A percentile compares a stretch with the other conserved stretches of the same genome.
Evolutionary conservation across 2,113 vertebrate species (phyloP).

Genomic region (Acinonyx jubatus): DNA sequence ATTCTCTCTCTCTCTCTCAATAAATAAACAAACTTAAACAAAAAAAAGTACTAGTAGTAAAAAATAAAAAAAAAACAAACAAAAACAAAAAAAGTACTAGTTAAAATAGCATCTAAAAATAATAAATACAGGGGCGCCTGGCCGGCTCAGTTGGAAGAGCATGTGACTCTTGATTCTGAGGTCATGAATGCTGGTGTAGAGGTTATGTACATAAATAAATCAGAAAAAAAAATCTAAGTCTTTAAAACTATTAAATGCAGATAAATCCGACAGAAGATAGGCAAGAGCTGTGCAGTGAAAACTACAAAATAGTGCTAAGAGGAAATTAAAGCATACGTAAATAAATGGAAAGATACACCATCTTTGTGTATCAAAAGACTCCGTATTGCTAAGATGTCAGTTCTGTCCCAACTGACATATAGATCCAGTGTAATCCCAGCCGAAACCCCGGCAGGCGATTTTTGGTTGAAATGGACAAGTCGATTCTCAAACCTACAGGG

Average conservation of each 20-base stretch:
- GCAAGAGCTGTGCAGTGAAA: not conserved
- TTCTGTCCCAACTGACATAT: not conserved
- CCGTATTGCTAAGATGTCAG: not conserved
- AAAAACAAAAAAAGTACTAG: not conserved
- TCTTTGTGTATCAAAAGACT: not conserved
- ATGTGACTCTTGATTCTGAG: not conserved
- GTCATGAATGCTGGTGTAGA: not conserved
- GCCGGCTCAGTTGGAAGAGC: not conserved
- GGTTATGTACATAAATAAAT: too few species aligned
- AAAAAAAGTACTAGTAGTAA: not conserved
- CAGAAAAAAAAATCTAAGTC: too few species aligned
- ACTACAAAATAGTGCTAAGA: not conserved
- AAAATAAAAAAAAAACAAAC: too few species aligned
- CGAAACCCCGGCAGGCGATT: not conserved
- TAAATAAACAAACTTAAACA: too few species aligned
- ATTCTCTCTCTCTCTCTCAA: too few species aligned
- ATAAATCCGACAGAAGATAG: not conserved
- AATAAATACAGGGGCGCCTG: not conserved
- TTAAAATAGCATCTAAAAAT: not conserved
- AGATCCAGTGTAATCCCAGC: not conserved
- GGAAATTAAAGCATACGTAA: not conserved
- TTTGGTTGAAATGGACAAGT: not conserved
- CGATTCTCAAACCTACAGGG: not conserved
- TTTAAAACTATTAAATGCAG: not conserved
- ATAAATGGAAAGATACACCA: not conserved